A percentile compares a stretch with the other conserved stretches of the same genome.
These are phyloP conservation scores for Solenopsis fugax DNA, from an alignment of 1,140 invertebrate genomes.

Conservation along the genomic window DNA sequence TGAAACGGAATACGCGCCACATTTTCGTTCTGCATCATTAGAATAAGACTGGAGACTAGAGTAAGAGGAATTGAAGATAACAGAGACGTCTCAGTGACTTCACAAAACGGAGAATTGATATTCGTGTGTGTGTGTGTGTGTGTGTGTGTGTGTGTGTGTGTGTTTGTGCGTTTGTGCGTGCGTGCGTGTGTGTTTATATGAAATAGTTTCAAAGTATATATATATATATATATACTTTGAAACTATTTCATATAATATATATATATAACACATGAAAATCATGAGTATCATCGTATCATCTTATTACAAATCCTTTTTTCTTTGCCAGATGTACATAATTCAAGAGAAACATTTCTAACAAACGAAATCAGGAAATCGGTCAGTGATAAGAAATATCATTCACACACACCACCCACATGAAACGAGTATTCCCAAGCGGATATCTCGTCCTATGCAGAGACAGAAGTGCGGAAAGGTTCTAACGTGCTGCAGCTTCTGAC, in stretches of 20 bases:
- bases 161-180: too few species aligned
- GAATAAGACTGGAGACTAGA: background rate
- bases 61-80: background rate
- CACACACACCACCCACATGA: slow-evolving; percentile 21
- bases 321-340: background rate
- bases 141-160: background rate
- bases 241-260: too few species aligned
- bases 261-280: background rate
- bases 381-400: slow-evolving; percentile 69
- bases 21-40: background rate
- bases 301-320: background rate
- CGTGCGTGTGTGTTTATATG: background rate
- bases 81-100: background rate
- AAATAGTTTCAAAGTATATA: background rate
- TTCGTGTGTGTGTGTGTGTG: too few species aligned
- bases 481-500: background rate
- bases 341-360: slow-evolving; percentile 1
- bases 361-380: background rate
- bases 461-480: background rate
- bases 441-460: slow-evolving; percentile 34
- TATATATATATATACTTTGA: background rate
- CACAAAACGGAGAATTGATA: background rate
- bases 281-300: background rate
- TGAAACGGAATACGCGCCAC: background rate
- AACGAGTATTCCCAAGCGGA: slow-evolving; percentile 35